phyloP scores from a whole-genome alignment of 2,797 vertebrate genomes.

The Novumbra hubbsi region DNA sequence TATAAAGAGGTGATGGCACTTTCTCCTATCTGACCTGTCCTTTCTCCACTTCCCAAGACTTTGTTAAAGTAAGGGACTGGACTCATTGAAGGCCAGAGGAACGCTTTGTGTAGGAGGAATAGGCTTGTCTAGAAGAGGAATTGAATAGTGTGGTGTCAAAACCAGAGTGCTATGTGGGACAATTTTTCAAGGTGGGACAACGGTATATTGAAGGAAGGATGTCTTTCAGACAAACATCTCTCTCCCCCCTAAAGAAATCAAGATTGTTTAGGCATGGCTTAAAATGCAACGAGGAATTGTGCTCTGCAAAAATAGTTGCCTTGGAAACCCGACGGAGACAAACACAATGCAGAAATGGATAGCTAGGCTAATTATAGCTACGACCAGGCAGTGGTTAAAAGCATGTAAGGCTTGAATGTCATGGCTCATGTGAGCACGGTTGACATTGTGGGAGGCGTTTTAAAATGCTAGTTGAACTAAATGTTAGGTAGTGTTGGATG shows the following conservation, averaged over 20 bases:
- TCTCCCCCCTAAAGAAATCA: no score
- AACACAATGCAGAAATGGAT: neutral
- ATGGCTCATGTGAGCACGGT: no score
- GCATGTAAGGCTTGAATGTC: no score
- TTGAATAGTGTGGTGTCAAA: constrained; percentile 1
- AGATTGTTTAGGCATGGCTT: no score
- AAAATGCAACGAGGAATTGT: no score
- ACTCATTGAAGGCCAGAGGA: neutral
- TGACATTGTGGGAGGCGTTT: no score
- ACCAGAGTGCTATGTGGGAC: no score
- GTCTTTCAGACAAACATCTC: neutral
- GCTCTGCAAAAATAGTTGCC: neutral
- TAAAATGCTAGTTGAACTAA: neutral
- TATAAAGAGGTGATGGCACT: constrained; percentile 91
- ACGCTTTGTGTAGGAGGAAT: neutral
- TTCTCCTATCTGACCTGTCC: neutral
- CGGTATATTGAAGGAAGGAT: no score
- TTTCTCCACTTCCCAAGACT: neutral
- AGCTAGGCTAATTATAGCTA: no score
- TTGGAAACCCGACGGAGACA: neutral
- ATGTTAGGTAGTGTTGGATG: neutral
- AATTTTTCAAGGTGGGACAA: no score
- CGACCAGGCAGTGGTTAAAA: no score
- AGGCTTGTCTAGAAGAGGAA: neutral
- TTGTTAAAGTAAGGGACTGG: neutral